Conservation (phyloP, 2,113 vertebrate species). For the Pycnonotus jocosus region DNA sequence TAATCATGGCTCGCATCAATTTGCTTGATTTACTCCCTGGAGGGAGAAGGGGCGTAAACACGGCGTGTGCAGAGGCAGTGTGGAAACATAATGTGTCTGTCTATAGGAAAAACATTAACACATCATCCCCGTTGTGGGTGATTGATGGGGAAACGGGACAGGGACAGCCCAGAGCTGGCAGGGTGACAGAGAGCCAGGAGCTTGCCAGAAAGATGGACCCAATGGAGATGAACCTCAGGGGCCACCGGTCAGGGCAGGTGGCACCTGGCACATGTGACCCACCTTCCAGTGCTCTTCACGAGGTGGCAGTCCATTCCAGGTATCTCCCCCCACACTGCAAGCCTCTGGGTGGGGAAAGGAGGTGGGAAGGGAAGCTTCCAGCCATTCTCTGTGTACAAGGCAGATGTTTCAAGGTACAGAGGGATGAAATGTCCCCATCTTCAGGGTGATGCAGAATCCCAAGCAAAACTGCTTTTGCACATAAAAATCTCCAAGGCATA, state of each 20-base stretch:
- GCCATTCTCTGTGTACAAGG: accelerated
- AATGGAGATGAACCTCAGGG: conserved; percentile 31
- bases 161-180: conserved; percentile 65
- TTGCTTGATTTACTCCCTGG: conserved; percentile 78
- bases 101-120: conserved; percentile 84
- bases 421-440: background rate
- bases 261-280: background rate
- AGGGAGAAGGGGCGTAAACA: conserved; percentile 77
- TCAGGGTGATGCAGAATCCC: background rate
- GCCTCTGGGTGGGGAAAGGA: background rate
- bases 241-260: background rate
- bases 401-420: background rate
- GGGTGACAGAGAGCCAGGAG: conserved; percentile 61
- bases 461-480: background rate
- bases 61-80: conserved; percentile 68
- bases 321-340: accelerated
- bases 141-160: conserved; percentile 67
- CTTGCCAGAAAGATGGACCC: conserved; percentile 37
- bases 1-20: conserved; percentile 81
- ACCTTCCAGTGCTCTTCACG: background rate
- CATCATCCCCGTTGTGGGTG: conserved; percentile 69
- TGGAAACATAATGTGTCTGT: conserved; percentile 78
- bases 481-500: background rate
- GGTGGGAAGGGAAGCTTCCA: background rate
- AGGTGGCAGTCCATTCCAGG: background rate